These are phyloP conservation scores for Pyrrhopygopsis socrates DNA, from an alignment of 2,888 invertebrate species.

Conservation along the genomic window DNA sequence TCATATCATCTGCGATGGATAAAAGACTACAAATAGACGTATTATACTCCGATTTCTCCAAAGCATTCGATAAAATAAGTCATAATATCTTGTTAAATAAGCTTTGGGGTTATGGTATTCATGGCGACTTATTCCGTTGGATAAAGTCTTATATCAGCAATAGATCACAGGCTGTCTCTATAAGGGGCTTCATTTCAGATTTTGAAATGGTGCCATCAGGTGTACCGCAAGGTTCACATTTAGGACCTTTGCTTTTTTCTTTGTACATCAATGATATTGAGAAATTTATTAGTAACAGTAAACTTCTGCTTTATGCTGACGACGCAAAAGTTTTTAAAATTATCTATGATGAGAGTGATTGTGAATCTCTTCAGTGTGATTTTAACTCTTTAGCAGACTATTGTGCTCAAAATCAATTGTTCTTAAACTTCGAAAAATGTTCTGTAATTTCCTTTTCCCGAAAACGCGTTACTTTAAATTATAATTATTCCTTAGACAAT, in stretches of 20 bases:
- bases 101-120: not conserved
- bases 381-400: not conserved
- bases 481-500: not conserved
- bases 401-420: not conserved
- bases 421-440: not conserved
- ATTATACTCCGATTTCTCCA: not conserved
- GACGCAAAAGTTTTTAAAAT: not conserved
- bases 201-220: not conserved
- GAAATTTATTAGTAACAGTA: not conserved
- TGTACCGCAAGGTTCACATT: not conserved
- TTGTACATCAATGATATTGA: not conserved
- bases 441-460: not conserved
- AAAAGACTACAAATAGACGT: not conserved
- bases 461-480: not conserved
- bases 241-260: not conserved
- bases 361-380: not conserved
- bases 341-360: not conserved
- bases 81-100: not conserved
- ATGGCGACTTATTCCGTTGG: conserved; percentile 13
- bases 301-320: not conserved
- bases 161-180: not conserved
- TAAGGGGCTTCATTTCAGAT: not conserved
- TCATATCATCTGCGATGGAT: not conserved
- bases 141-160: not conserved
- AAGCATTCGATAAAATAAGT: conserved; percentile 10